Conservation (phyloP, 2,888 invertebrate species). For the Lasioglossum pauxillum region DNA sequence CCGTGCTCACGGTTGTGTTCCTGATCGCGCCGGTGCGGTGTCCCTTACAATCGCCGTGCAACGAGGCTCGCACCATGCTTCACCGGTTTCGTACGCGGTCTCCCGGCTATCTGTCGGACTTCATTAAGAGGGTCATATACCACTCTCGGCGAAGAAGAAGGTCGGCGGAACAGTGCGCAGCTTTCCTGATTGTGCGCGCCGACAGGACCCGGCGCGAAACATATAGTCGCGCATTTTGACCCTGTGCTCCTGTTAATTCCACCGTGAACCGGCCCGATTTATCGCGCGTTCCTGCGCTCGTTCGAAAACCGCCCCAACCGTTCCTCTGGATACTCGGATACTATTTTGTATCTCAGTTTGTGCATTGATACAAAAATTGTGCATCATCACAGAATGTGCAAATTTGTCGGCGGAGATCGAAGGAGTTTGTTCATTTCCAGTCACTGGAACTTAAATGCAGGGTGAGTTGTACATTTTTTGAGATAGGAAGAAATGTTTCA, state of each 20-base stretch:
- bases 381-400: too few relatives aligned
- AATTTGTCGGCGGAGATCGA: too few relatives aligned
- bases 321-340: not conserved
- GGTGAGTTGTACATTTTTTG: too few relatives aligned
- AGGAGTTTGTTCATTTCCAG: too few relatives aligned
- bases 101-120: constrained; percentile 69
- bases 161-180: constrained; percentile 24
- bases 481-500: too few relatives aligned
- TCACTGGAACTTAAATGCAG: too few relatives aligned
- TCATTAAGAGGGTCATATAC: constrained; percentile 73
- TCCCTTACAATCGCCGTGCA: constrained; percentile 65
- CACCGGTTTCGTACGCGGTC: constrained; percentile 52
- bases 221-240: constrained; percentile 36
- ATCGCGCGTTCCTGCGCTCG: constrained; percentile 22
- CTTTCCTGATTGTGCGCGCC: constrained; percentile 48
- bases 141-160: constrained; percentile 61
- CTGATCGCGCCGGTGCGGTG: constrained; percentile 64
- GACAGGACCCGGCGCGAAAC: constrained; percentile 20
- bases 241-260: constrained; percentile 43
- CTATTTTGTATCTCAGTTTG: too few relatives aligned
- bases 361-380: too few relatives aligned
- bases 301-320: not conserved
- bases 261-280: constrained; percentile 34
- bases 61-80: constrained; percentile 64
- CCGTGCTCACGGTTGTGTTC: constrained; percentile 56